Evolutionary conservation across 35 echinoderm and acorn worm genomes (phyloP).

Genomic region (Apostichopus parvimensis): DNA sequence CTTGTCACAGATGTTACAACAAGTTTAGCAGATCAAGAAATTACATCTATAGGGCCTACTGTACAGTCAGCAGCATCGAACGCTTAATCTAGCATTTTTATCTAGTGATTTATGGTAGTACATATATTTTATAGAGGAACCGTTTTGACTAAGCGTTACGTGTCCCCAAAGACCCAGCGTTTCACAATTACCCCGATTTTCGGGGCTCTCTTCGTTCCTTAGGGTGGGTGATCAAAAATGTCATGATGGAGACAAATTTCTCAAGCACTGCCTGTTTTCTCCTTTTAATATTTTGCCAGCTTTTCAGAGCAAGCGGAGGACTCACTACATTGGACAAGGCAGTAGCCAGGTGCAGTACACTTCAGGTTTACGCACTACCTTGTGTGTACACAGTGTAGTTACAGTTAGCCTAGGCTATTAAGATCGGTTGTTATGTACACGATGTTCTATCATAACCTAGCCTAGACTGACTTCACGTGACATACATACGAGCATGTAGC

Average conservation of each 20-base stretch:
- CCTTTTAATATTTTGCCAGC: neutral
- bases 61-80: too few relatives aligned
- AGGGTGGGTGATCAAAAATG: conserved; percentile 41
- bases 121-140: too few relatives aligned
- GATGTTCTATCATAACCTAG: too few relatives aligned
- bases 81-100: too few relatives aligned
- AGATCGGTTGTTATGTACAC: neutral
- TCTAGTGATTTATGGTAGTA: too few relatives aligned
- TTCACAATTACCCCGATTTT: conserved; percentile 20
- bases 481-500: too few relatives aligned
- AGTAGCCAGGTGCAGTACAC: neutral
- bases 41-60: too few relatives aligned
- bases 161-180: neutral
- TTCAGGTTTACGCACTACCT: neutral
- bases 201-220: conserved; percentile 4
- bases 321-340: conserved; percentile 10
- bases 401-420: neutral
- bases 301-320: conserved; percentile 8
- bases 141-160: neutral
- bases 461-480: too few relatives aligned
- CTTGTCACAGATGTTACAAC: too few relatives aligned
- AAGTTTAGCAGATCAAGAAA: too few relatives aligned
- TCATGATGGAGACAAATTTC: conserved; percentile 6
- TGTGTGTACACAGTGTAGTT: neutral
- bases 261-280: conserved; percentile 3